A percentile compares a stretch with the other conserved stretches of the same genome.
Conservation (phyloP, 2,888 invertebrate genomes). For the Agriotes lineatus region DNA sequence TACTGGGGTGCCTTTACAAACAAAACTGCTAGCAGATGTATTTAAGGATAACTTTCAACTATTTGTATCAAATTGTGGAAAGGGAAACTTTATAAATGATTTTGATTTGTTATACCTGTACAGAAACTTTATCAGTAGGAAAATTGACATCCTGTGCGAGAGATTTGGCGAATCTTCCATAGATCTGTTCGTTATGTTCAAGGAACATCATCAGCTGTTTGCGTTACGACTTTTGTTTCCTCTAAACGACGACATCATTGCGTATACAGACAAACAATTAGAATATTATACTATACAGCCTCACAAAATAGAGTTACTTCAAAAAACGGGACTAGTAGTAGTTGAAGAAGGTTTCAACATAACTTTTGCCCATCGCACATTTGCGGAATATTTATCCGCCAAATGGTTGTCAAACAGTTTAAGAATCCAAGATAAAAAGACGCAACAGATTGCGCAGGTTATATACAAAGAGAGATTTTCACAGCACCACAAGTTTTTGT, state of each 20-base stretch:
- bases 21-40: constrained; percentile 7
- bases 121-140: background rate
- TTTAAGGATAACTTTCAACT: background rate
- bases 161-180: background rate
- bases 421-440: background rate
- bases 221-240: background rate
- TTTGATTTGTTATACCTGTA: constrained; percentile 24
- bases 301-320: constrained; percentile 9
- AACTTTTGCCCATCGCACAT: constrained; percentile 23
- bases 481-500: constrained; percentile 1
- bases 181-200: background rate
- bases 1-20: constrained; percentile 16
- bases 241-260: background rate
- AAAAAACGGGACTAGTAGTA: constrained; percentile 12
- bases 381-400: constrained; percentile 14
- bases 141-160: constrained; percentile 13
- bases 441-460: background rate
- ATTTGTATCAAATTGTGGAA: background rate
- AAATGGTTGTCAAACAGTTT: constrained; percentile 10
- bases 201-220: constrained; percentile 9
- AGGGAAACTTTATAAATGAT: background rate
- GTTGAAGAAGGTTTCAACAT: constrained; percentile 14
- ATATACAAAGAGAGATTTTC: background rate
- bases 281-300: background rate
- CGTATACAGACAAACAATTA: background rate